Evolutionary conservation across 2,113 vertebrate genomes (phyloP).

Genomic region (Morone chrysops): DNA sequence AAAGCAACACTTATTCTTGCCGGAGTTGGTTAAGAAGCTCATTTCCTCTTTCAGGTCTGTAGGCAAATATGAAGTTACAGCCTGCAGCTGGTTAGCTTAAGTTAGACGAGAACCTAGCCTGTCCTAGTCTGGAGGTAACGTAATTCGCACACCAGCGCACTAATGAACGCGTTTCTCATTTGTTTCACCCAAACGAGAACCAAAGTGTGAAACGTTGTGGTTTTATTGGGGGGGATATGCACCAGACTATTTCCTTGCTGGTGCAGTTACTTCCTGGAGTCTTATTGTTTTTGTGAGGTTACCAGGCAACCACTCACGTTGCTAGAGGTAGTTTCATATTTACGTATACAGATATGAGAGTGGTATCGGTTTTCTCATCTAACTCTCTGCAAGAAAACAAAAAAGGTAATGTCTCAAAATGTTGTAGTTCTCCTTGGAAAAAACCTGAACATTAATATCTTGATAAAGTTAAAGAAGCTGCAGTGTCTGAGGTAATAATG

Average conservation of each 20-base stretch:
- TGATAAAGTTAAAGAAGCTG: background rate
- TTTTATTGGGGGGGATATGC: background rate
- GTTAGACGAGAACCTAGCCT: background rate
- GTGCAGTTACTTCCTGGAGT: slow-evolving; percentile 20
- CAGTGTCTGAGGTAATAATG: background rate
- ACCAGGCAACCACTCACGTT: background rate
- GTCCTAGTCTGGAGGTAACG: background rate
- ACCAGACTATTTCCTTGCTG: background rate
- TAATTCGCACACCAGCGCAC: background rate
- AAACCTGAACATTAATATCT: background rate
- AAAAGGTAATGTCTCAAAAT: background rate
- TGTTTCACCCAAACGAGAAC: background rate
- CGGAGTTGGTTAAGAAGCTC: background rate
- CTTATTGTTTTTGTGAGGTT: slow-evolving; percentile 6
- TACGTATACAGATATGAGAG: background rate
- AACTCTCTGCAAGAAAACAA: background rate
- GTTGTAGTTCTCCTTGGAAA: background rate
- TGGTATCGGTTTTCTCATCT: background rate
- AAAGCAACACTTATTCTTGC: background rate
- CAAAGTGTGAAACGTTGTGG: background rate
- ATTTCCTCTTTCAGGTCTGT: background rate
- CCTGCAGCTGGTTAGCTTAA: background rate
- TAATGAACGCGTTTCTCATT: background rate
- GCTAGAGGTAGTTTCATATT: background rate
- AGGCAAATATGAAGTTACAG: background rate